Evolutionary conservation across 2,113 vertebrate genomes (phyloP), one percentile per base, ranked within the genome.

Genomic region (Uropsilus gracilis): DNA sequence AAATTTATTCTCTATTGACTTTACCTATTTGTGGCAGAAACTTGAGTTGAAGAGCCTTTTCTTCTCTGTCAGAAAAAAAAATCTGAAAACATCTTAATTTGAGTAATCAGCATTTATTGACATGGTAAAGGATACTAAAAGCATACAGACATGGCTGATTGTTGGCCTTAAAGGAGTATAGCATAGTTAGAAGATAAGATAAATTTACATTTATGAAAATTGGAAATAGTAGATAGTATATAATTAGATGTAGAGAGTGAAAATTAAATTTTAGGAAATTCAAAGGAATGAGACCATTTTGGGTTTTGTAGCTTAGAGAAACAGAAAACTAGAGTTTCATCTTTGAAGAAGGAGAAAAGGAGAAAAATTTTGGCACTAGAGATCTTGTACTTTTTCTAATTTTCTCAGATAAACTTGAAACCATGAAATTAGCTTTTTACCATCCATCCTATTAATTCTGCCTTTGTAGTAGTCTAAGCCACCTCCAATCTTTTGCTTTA

Each of bases 351-450:
- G 44, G 44, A 61, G 16, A 34, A 39, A 69, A 86, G 32, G 64
- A 42, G 18, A 85, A 92, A 72, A 34, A 88, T 96, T 90, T 82
- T 42, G 53, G 87, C 7, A 28, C 69, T 78, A 90, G 76, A 73
- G 87, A 86, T 44, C 59, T 89, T 75, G 30, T 76, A 75, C 20
- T 75, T 84, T 86, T 93, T 89, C 12, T 73, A 55, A 55, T 73
- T 91, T 86, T 91, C 39, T 83, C 14, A 86, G 48, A 34, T 26
- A 82, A 84, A 46, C 75, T 90, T 93, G 48, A 84, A 96, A 85
- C 61, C 8, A 2, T 89, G 85, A 87, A 88, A 88, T 57, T 39
- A 77, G 39, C 34, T 44, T 32, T 96, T 73, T 63, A 55, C 95
- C 18, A 57, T 68, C 10, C 22, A 30, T 87, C 16, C 11, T 46